These are phyloP conservation scores for Camelus bactrianus DNA, from an alignment of 2,113 vertebrate species.

Conservation along the genomic window DNA sequence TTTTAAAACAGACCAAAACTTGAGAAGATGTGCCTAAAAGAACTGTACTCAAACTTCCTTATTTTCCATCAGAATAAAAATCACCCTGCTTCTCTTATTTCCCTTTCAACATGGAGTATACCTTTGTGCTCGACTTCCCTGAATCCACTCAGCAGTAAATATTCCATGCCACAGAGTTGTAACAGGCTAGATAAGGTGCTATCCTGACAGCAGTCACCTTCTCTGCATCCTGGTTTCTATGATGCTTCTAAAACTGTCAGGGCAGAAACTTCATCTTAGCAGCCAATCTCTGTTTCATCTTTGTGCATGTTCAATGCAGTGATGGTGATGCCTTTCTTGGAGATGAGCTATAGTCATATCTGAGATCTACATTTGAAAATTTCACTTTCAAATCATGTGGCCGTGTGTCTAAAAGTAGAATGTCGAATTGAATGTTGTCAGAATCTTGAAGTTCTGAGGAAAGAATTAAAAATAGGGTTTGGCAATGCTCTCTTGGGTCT, in stretches of 20 bases:
- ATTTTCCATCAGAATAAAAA: not conserved
- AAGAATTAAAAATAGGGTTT: not conserved
- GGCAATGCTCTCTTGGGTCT: not conserved
- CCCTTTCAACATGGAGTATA: not conserved
- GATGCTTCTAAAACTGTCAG: conserved; percentile 56
- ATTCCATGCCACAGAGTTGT: not conserved
- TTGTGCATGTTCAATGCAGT: not conserved
- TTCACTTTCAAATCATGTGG: conserved; percentile 63
- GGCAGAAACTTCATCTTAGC: conserved; percentile 48
- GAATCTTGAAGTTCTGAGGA: conserved; percentile 55
- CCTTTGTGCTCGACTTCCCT: not conserved
- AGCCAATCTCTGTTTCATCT: conserved; percentile 59
- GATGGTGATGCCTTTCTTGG: conserved; percentile 44
- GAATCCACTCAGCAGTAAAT: conserved; percentile 7
- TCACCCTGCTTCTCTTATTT: conserved; percentile 32
- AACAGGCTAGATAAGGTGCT: conserved; percentile 34
- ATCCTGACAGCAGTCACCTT: conserved; percentile 34
- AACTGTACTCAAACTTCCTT: not conserved
- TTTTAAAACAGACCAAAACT: not conserved
- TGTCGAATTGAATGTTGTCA: not conserved
- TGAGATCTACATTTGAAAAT: conserved; percentile 71
- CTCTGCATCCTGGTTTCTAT: not conserved
- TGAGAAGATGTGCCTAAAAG: not conserved
- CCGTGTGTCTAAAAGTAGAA: conserved; percentile 59
- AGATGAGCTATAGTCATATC: conserved; percentile 55